Evolutionary conservation across 1,140 invertebrate species (phyloP).

Genomic region (Lepidostoma basale): DNA sequence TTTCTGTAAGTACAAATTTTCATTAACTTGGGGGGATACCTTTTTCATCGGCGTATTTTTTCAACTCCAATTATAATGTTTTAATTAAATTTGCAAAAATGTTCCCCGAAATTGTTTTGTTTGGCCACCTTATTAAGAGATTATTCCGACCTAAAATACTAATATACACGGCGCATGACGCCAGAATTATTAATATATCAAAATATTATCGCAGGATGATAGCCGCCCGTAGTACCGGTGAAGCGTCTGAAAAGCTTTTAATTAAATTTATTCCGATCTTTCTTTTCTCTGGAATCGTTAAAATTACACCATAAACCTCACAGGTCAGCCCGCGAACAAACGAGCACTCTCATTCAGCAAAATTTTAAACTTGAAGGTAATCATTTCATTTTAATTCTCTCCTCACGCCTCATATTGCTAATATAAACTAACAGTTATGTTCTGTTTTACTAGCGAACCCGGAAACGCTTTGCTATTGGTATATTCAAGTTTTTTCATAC

Average conservation of each 20-base stretch:
- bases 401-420: too few relatives aligned
- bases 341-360: too few relatives aligned
- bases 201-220: slow-evolving; percentile 4
- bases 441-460: too few relatives aligned
- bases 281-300: background rate
- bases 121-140: slow-evolving; percentile 13
- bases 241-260: background rate
- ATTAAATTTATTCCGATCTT: background rate
- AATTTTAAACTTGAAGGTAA: too few relatives aligned
- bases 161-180: background rate
- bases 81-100: slow-evolving; percentile 3
- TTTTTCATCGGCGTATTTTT: background rate
- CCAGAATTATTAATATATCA: slow-evolving; percentile 5
- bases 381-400: too few relatives aligned
- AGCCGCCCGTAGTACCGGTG: background rate
- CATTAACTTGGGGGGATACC: background rate
- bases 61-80: background rate
- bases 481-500: too few relatives aligned
- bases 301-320: background rate
- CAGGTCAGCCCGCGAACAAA: too few relatives aligned
- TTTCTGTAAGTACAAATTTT: too few relatives aligned
- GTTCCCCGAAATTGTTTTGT: background rate
- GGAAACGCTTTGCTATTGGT: too few relatives aligned
- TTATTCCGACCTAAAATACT: background rate
- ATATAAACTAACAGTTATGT: too few relatives aligned